Conservation (phyloP, 2,797 vertebrate genomes). For the Acanthurus leucopareius region DNA sequence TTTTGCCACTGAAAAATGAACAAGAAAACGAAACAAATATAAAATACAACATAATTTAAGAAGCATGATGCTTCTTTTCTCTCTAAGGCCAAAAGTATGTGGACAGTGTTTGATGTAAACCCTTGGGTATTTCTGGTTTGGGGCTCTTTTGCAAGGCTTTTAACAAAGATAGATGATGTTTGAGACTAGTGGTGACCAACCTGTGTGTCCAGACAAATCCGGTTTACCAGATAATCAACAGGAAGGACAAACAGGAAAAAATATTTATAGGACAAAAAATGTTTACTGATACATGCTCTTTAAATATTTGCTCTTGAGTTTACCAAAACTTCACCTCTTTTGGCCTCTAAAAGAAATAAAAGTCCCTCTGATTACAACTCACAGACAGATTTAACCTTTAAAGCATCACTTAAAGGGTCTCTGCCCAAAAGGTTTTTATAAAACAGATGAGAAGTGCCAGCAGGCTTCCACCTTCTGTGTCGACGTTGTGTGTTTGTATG, state of each 20-base stretch:
- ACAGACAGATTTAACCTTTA: not conserved
- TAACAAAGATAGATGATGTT: not conserved
- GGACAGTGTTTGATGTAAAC: not conserved
- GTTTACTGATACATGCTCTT: no score
- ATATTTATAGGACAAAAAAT: no score
- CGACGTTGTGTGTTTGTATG: no score
- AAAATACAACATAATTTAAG: no score
- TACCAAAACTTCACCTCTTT: not conserved
- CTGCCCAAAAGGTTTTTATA: not conserved
- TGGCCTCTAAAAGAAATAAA: not conserved
- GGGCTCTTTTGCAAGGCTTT: no score
- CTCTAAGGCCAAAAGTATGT: not conserved
- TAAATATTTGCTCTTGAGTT: not conserved
- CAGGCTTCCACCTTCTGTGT: no score
- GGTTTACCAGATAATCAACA: not conserved
- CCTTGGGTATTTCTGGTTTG: not conserved
- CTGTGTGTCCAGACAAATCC: not conserved
- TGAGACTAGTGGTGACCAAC: not conserved
- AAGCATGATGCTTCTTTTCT: no score
- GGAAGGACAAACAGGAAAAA: not conserved
- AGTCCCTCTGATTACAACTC: not conserved
- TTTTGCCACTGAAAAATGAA: no score
- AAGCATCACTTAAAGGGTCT: not conserved
- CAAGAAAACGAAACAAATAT: no score
- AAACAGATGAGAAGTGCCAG: no score